Conservation (phyloP, 2,888 invertebrate species). For the Dichetophora obliterata region DNA sequence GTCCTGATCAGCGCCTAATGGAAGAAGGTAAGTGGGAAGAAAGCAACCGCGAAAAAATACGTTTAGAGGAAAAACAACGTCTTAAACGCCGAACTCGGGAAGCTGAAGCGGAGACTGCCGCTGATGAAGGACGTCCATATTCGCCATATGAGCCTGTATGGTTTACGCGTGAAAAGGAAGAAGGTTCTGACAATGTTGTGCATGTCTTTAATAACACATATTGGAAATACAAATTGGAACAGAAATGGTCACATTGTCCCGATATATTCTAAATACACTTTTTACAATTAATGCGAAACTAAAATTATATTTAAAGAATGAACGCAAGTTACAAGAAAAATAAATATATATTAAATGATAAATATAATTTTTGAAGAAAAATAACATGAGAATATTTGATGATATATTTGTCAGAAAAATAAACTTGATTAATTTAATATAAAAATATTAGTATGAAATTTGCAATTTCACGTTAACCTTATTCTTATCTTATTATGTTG, state of each 20-base stretch:
- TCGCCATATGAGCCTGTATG: slow-evolving; percentile 85
- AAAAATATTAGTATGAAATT: neutral
- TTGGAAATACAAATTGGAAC: slow-evolving; percentile 90
- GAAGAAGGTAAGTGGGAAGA: slow-evolving; percentile 93
- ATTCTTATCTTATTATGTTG: slow-evolving; percentile 10
- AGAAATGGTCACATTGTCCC: slow-evolving; percentile 93
- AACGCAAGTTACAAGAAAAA: slow-evolving; percentile 36
- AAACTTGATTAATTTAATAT: no score
- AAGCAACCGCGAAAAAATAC: slow-evolving; percentile 87
- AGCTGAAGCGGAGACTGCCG: slow-evolving; percentile 80
- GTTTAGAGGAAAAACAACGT: slow-evolving; percentile 96
- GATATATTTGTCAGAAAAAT: slow-evolving; percentile 1
- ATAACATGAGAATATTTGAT: slow-evolving; percentile 23
- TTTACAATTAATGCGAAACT: slow-evolving; percentile 35
- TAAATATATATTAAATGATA: slow-evolving; percentile 39
- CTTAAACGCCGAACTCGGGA: slow-evolving; percentile 83
- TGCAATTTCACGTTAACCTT: slow-evolving; percentile 3
- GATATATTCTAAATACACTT: slow-evolving; percentile 75
- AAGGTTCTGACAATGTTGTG: slow-evolving; percentile 75
- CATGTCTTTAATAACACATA: slow-evolving; percentile 91
- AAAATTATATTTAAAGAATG: slow-evolving; percentile 38
- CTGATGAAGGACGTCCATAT: slow-evolving; percentile 76
- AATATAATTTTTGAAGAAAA: slow-evolving; percentile 15
- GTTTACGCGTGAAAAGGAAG: slow-evolving; percentile 89
- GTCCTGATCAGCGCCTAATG: slow-evolving; percentile 99